Conservation (phyloP, 2,888 invertebrate species). For the Pollenia griseotomentosa region DNA sequence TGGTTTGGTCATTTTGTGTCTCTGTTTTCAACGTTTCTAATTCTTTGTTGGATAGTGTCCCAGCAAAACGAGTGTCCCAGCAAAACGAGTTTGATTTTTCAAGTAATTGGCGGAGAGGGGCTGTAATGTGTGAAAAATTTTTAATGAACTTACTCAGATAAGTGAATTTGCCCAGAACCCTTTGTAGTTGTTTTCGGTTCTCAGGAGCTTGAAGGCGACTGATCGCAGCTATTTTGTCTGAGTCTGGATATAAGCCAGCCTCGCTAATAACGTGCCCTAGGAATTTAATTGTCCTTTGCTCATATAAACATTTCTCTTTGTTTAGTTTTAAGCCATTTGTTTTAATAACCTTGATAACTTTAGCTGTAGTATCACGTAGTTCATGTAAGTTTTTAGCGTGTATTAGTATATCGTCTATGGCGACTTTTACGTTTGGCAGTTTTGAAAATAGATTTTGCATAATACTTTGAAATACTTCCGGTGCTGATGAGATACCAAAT, state of each 20-base stretch:
- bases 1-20: no score
- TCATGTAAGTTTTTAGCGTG: slow-evolving; percentile 70
- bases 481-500: slow-evolving; percentile 67
- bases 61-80: slow-evolving; percentile 1
- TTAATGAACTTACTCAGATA: slow-evolving; percentile 59
- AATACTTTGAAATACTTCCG: slow-evolving; percentile 76
- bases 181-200: slow-evolving; percentile 67
- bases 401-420: slow-evolving; percentile 76
- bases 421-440: slow-evolving; percentile 68
- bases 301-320: slow-evolving; percentile 73
- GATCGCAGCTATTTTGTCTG: slow-evolving; percentile 69
- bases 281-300: slow-evolving; percentile 55
- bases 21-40: no score
- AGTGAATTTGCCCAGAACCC: slow-evolving; percentile 71
- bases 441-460: slow-evolving; percentile 67
- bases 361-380: slow-evolving; percentile 59
- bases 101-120: not conserved
- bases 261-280: slow-evolving; percentile 40
- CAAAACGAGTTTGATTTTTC: slow-evolving; percentile 3
- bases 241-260: slow-evolving; percentile 38
- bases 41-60: not conserved
- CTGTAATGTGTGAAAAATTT: slow-evolving; percentile 28
- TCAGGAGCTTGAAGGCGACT: slow-evolving; percentile 58
- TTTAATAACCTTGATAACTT: slow-evolving; percentile 60
- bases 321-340: slow-evolving; percentile 73